Conservation (phyloP, 2,797 vertebrate species). For the Rhinatrema bivittatum region DNA sequence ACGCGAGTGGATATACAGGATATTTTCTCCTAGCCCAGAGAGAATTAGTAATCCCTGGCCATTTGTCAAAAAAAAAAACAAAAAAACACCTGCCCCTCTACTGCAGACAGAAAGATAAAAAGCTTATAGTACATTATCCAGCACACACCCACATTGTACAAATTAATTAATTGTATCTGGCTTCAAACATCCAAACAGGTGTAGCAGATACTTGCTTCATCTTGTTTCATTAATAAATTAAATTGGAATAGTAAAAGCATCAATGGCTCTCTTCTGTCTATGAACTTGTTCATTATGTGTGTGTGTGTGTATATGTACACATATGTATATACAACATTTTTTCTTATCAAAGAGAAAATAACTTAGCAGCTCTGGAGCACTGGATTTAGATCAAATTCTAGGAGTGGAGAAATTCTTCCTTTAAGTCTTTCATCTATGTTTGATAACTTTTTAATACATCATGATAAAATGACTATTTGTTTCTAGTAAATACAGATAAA, state of each 20-base stretch:
- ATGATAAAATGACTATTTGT: too few relatives aligned
- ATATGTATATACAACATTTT: too few relatives aligned
- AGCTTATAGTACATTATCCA: constrained; percentile 55
- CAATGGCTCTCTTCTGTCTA: constrained; percentile 28
- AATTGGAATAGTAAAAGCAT: constrained; percentile 47
- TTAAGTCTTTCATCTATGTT: too few relatives aligned
- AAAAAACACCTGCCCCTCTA: constrained; percentile 55
- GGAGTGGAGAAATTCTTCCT: too few relatives aligned
- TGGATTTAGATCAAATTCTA: too few relatives aligned
- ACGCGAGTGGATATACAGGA: too few relatives aligned
- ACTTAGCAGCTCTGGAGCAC: too few relatives aligned
- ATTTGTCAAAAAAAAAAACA: constrained; percentile 53
- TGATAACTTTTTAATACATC: too few relatives aligned
- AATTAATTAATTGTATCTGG: constrained; percentile 68
- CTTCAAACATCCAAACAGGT: constrained; percentile 54
- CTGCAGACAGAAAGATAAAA: constrained; percentile 64
- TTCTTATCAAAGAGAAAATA: too few relatives aligned
- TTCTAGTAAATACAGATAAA: too few relatives aligned
- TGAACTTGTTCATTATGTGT: too few relatives aligned
- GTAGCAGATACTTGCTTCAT: constrained; percentile 46
- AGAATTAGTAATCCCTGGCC: constrained; percentile 53
- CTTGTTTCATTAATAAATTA: constrained; percentile 67
- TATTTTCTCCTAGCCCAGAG: constrained; percentile 42
- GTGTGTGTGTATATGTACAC: too few relatives aligned
- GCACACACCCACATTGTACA: constrained; percentile 57